Evolutionary conservation across 1,140 invertebrate genomes (phyloP), one percentile per base, ranked within the genome.

Genomic region (Sarcophaga bullata): DNA sequence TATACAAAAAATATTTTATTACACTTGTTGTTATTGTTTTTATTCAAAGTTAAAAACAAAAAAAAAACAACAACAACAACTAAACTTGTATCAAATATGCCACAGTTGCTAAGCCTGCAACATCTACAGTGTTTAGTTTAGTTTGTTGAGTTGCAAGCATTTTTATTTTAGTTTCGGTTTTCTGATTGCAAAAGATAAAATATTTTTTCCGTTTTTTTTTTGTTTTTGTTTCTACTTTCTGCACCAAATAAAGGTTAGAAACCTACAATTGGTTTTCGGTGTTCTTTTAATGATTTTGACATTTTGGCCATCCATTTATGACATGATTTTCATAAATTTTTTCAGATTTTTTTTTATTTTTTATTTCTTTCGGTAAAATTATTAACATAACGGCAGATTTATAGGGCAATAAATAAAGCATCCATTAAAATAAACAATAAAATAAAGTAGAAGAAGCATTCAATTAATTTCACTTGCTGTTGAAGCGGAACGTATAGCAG

Each of bases 401-500:
- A 25, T 54, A 15, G 52, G 9, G 52, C 9, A 54, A 11, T 15
- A 25, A 9, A 6, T 19, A 72, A 19, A 72, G 9, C 17, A 25
- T n/a, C 15, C 19, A 62, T 62, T 49, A 17, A 76, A 78, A 48
- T 37, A 37, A 78, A 37, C 25, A 4, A 37, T 37, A 37, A 37
- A 37, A 2, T 37, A 37, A 37, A 37, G 1, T 37, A 47, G 8
- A 7, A 75, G 78, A 52, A 52, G 19, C 13, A 46, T 68, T 72
- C 47, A 81, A 52, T 81, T 81, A 47, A 47, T 81, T 68, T 37
- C 1, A 37, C 4, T 25, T n/a, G 13, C 58, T 19, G 25, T 58
- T 11, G 73, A n/a, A 50, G 54, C 19, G 84, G 87, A 87, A 80
- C 88, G 75, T 75, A 85, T 84, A 15, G 84, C 86, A 11, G 88